Base-by-base conservation (phyloP, 2,797 vertebrate species). In the Xenopus petersii region DNA sequence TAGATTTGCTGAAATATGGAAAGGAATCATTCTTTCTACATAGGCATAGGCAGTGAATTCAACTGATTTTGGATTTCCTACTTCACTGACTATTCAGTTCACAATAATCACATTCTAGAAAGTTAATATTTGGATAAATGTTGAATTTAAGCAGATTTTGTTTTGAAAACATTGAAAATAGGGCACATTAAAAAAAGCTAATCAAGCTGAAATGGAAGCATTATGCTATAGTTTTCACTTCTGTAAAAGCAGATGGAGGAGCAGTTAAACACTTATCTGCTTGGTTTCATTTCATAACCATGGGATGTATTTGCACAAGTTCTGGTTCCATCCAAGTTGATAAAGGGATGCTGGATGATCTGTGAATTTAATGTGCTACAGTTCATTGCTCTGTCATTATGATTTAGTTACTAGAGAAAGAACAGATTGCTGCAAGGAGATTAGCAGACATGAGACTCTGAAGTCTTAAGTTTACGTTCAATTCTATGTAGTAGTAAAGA, bases 171-270 rank as follows among this genome's bases (percentile, higher is more conserved):
- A 51, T 49, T 49, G 13, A 49, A 49, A 49, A 49, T 49, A 12
- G 11, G 10, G 15, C 12, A 15, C 49, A 9, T 51, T 12, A 42
- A 51, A 51, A 51, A 51, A 51, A 51, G 49, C 15, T 1, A 51
- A 51, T 51, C 49, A 51, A 51, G 49, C 11, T 51, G 15, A 15
- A 51, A 51, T 51, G 15, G 11, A 51, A 74, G 71, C 67, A 74
- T 70, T 55, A 66, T 16, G 62, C 67, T 74, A 79, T 79, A 74
- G 67, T 74, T 79, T 74, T 65, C 71, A 74, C 77, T 79, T 74
- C 71, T 79, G 62, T 74, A 71, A 74, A 74, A 79, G 77, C 77
- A 79, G 77, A 79, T 79, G 77, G 77, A 79, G 68, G 67, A 74
- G 67, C 71, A 79, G 77, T 79, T 79, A 79, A 79, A 79, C 77